These are phyloP conservation scores for Sinocyclocheilus anshuiensis DNA, from an alignment of 2,113 vertebrate species.

Conservation along the genomic window DNA sequence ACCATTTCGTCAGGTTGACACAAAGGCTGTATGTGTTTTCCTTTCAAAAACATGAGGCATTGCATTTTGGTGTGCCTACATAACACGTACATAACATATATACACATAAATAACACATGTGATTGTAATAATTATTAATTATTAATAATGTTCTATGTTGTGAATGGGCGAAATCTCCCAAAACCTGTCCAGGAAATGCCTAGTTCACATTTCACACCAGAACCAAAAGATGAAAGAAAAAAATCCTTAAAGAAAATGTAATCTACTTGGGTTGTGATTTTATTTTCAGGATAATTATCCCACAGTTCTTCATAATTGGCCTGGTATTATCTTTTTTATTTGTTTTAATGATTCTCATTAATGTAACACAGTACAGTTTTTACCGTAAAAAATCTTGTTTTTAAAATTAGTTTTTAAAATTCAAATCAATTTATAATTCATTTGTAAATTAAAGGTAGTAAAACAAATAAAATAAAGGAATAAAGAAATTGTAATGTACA, in stretches of 20 bases:
- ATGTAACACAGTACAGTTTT: neutral
- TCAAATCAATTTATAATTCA: neutral
- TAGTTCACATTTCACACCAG: neutral
- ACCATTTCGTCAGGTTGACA: neutral
- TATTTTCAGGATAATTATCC: too few relatives aligned
- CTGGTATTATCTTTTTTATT: neutral
- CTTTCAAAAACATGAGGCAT: constrained; percentile 19
- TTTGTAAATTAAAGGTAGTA: neutral
- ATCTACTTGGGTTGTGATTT: neutral
- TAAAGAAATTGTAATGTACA: neutral
- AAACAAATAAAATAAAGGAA: too few relatives aligned
- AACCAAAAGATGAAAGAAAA: neutral
- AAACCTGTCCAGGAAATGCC: neutral
- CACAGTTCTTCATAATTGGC: neutral
- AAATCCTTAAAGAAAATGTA: neutral
- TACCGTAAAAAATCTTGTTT: too few relatives aligned
- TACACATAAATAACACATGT: neutral
- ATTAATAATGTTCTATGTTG: neutral
- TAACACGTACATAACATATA: neutral
- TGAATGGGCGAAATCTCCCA: neutral
- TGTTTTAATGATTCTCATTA: neutral
- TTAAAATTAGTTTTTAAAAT: neutral
- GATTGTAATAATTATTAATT: neutral
- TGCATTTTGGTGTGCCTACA: neutral
- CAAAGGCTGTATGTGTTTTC: neutral